These are phyloP conservation scores for Rhadinocentrus ornatus DNA, from an alignment of 2,797 vertebrate species.

Conservation along the genomic window DNA sequence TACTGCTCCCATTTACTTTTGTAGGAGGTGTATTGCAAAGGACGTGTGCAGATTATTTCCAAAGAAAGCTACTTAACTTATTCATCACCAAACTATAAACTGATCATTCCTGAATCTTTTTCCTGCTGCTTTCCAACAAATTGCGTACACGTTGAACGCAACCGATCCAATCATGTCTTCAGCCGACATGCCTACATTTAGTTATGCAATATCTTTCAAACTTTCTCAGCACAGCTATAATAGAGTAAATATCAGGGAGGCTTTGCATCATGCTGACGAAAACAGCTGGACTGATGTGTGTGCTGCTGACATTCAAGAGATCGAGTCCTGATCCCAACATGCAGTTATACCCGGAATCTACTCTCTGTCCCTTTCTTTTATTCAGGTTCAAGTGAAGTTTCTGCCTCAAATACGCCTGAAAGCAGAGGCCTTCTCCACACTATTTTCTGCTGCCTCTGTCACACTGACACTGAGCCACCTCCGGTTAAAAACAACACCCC, in stretches of 20 bases:
- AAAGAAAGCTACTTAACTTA: background rate
- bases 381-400: slow-evolving; percentile 78
- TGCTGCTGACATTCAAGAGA: slow-evolving; percentile 16
- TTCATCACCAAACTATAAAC: too few species aligned
- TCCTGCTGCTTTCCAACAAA: too few species aligned
- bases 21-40: background rate
- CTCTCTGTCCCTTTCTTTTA: slow-evolving; percentile 3
- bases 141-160: background rate
- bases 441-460: slow-evolving; percentile 87
- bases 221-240: slow-evolving; percentile 42
- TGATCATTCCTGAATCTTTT: background rate
- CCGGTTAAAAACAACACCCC: slow-evolving; percentile 83
- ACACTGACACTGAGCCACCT: slow-evolving; percentile 82
- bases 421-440: slow-evolving; percentile 84
- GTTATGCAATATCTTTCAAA: slow-evolving; percentile 51
- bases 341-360: background rate
- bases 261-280: slow-evolving; percentile 23
- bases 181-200: slow-evolving; percentile 25
- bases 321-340: slow-evolving; percentile 1
- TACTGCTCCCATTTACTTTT: background rate
- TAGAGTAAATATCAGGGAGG: slow-evolving; percentile 23
- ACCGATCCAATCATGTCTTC: slow-evolving; percentile 11
- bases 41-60: background rate
- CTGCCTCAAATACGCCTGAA: slow-evolving; percentile 83
- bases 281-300: slow-evolving; percentile 12